A percentile compares a stretch with the other conserved stretches of the same genome.
phyloP scores from a whole-genome alignment of 2,888 invertebrate species.

The Caenorhabditis macrosperma region DNA sequence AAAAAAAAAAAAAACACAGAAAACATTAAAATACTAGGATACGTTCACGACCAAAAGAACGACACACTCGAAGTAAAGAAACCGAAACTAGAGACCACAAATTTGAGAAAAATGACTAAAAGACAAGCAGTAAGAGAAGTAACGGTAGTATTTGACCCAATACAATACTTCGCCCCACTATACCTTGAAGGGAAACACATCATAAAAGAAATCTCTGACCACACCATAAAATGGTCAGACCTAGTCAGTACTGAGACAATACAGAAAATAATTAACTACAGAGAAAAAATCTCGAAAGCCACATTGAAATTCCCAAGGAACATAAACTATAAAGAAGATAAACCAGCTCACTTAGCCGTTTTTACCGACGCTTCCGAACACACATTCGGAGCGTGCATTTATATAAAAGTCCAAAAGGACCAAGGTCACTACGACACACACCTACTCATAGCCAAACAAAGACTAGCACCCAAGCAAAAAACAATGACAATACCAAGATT shows the following conservation, averaged over 20 bases:
- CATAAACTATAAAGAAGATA: too few relatives aligned
- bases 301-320: neutral
- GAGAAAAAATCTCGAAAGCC: neutral
- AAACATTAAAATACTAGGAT: constrained; percentile 17
- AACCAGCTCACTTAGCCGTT: neutral
- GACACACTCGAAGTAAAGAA: constrained; percentile 6
- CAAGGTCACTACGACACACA: neutral
- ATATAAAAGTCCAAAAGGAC: neutral
- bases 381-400: constrained; percentile 4
- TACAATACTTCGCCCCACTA: neutral
- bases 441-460: neutral
- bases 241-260: neutral
- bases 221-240: neutral
- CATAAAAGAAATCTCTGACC: neutral
- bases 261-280: neutral
- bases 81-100: neutral
- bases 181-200: constrained; percentile 1
- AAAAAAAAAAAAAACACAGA: constrained; percentile 4
- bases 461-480: constrained; percentile 9
- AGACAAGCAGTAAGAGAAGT: neutral
- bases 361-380: constrained; percentile 1
- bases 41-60: neutral
- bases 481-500: constrained; percentile 18
- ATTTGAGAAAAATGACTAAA: neutral
- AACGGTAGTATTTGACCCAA: neutral